Conservation (phyloP, 2,888 invertebrate species). For the Drosophila colorata region DNA sequence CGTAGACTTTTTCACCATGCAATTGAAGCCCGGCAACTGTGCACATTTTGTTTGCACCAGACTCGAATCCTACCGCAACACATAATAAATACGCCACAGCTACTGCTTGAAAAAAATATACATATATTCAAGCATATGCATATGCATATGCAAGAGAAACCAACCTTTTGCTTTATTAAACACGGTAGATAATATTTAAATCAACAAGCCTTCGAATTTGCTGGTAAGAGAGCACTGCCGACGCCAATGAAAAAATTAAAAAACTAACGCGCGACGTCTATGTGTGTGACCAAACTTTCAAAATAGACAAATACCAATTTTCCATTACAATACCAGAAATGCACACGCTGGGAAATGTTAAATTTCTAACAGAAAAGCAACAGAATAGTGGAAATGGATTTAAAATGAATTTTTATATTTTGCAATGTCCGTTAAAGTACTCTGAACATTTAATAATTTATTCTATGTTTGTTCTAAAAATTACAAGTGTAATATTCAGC, state of each 20-base stretch:
- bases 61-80: constrained; percentile 71
- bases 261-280: constrained; percentile 60
- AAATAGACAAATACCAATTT: background rate
- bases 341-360: background rate
- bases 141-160: constrained; percentile 18
- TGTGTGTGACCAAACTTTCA: constrained; percentile 38
- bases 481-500: background rate
- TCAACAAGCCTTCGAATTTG: constrained; percentile 8
- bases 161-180: constrained; percentile 54
- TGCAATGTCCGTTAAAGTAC: too few species aligned
- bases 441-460: background rate
- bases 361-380: background rate
- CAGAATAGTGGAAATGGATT: background rate
- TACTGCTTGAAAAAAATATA: background rate
- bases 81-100: constrained; percentile 11
- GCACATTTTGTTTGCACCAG: constrained; percentile 53
- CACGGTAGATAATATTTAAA: constrained; percentile 1
- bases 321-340: background rate
- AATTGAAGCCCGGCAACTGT: constrained; percentile 43
- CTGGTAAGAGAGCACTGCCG: constrained; percentile 32
- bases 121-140: background rate
- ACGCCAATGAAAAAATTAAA: constrained; percentile 69
- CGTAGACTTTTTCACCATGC: constrained; percentile 1
- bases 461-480: background rate
- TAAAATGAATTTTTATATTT: background rate